phyloP scores from a whole-genome alignment of 2,888 invertebrate genomes.

The Drosophila fungiperda region DNA sequence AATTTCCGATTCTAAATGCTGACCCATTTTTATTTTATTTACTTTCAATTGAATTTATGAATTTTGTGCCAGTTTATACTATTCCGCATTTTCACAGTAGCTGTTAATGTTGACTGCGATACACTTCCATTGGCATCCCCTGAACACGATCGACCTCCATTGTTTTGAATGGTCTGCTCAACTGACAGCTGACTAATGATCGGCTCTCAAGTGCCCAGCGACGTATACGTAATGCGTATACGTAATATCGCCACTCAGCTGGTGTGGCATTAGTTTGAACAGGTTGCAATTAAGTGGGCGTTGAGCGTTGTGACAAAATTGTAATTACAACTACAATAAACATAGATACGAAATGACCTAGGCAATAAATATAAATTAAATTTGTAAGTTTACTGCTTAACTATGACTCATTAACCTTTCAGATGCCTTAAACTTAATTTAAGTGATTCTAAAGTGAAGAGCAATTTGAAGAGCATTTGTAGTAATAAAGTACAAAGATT shows the following conservation, averaged over 20 bases:
- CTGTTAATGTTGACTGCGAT: slow-evolving; percentile 51
- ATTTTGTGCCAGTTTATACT: slow-evolving; percentile 42
- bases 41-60: slow-evolving; percentile 73
- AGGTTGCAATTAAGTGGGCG: slow-evolving; percentile 55
- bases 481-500: not conserved
- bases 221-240: slow-evolving; percentile 47
- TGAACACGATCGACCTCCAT: slow-evolving; percentile 21
- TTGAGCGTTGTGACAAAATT: slow-evolving; percentile 42
- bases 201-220: slow-evolving; percentile 33
- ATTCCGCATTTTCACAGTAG: slow-evolving; percentile 50
- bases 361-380: slow-evolving; percentile 48
- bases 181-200: slow-evolving; percentile 49
- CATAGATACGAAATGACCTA: slow-evolving; percentile 48
- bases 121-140: not conserved
- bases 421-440: not conserved
- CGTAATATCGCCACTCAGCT: slow-evolving; percentile 46
- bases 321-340: slow-evolving; percentile 55
- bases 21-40: slow-evolving; percentile 71
- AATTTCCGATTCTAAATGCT: slow-evolving; percentile 41
- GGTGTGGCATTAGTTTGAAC: slow-evolving; percentile 36
- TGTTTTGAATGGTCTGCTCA: slow-evolving; percentile 52
- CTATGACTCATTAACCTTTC: slow-evolving; percentile 11
- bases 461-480: not conserved
- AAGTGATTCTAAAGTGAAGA: not conserved
- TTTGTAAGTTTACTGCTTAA: slow-evolving; percentile 38